Base-by-base conservation (phyloP, 2,888 invertebrate genomes). In the Eubasilissa splendida region DNA sequence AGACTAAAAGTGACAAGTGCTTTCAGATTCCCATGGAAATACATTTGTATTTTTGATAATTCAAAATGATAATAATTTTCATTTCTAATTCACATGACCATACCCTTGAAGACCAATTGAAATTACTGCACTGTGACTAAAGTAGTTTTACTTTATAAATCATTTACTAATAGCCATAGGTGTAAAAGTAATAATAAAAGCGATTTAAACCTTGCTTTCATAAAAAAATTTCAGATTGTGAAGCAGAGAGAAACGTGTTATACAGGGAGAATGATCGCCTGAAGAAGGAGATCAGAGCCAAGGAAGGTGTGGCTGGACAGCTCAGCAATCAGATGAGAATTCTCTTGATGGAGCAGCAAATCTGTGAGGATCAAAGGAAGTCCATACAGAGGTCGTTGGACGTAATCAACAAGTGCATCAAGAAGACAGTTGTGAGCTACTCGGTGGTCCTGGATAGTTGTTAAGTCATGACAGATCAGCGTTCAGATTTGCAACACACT, bases 241-340 rank as follows among this genome's bases (percentile, higher is more conserved):
- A 88, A 84, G 87, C 86, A 80, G 92, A 92, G 85, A 87, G 90
- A 80, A 85, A 85, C 1, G 88, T 89, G 0, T 86, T 92, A 9
- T 89, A 88, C 77, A 88, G 88, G 0, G 89, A 90, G 80, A 90
- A 90, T 86, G 89, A 89, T 0, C 82, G 86, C 0, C 87, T 92
- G 59, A 88, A 90, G n/a, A 90, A 91, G 33, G 90, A 90, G 77
- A 87, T 90, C 52, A 88, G 89, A 33, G 88, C 89, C 85, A 88
- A 90, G 76, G 91, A 91, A 12, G 88, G 89, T 22, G 87, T 89
- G 33, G 89, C 91, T 12, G 89, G 89, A 0, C 85, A 88, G 0
- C 88, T 89, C 80, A 87, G 88, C 0, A 89, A 89, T 84, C 85
- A 86, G 0, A 88, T 89, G 78, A 87, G 88, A 11, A 88, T 89